Evolutionary conservation across 2,888 invertebrate species (phyloP), one percentile per base, ranked within the genome.

Genomic region (Pseudolycoriella hygida): DNA sequence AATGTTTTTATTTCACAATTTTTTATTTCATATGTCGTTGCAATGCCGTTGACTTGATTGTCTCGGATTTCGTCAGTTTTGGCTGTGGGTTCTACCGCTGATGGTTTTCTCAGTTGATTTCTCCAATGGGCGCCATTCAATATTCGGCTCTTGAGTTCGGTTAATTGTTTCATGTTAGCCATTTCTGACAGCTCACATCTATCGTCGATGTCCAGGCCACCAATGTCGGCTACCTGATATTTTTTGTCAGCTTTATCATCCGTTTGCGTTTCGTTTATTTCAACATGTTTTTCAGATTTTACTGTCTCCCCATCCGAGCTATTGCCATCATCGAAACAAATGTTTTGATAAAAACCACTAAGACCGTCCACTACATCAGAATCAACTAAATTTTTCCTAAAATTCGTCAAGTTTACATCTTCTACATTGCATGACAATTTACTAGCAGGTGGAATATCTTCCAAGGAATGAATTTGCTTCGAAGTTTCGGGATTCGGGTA

Each of bases 1-100:
- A 56, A 46, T 1, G 50, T 51, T 41, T 56, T 56, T 3, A 54
- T 53, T 42, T 56, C 55, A 37, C 54, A 52, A 38, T 54, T 55
- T 48, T 53, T 54, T 6, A 54, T 53, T 47, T 56, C 55, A 3
- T 53, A 49, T 37, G 53, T 53, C 40, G 51, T 49, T 14, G 50
- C 25, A 8, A 25, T 25, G 25, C 25, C 25, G 8, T 25, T 25
- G 25, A 25, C 25, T 8, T 25, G 25, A 25, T 25, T 25, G 5
- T 25, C 25, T 8, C 25, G n/a, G n/a, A n/a, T 25, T 8, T 25
- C 25, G 8, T 25, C 8, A 25, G 4, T 8, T 25, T 25, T 8
- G 5, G 5, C 8, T 25, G 25, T 25, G 5, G 25, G 4, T 4
- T 25, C 25, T 8, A 8, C 4, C 25, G 4, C 5, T 25, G 25